These are phyloP conservation scores for Pollenia griseotomentosa DNA, from an alignment of 2,888 invertebrate genomes.

Conservation along the genomic window DNA sequence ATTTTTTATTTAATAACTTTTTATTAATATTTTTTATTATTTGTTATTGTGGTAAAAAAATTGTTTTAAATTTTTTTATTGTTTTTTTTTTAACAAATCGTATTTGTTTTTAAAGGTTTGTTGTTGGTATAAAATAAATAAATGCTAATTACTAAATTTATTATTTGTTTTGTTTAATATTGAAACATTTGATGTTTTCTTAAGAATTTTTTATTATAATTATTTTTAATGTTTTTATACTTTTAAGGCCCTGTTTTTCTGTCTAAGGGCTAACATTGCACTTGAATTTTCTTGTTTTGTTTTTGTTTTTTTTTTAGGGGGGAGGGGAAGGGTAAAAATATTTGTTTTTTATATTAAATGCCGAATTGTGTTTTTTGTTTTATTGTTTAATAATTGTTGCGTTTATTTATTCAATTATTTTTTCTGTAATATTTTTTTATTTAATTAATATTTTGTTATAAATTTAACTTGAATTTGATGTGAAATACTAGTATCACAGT, in stretches of 20 bases:
- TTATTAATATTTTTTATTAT: slow-evolving; percentile 43
- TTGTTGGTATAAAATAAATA: slow-evolving; percentile 69
- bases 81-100: slow-evolving; percentile 60
- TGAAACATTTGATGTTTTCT: slow-evolving; percentile 72
- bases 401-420: slow-evolving; percentile 57
- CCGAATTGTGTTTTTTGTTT: slow-evolving; percentile 59
- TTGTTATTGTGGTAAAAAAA: slow-evolving; percentile 48
- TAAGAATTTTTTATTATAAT: slow-evolving; percentile 54
- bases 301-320: slow-evolving; percentile 41
- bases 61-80: slow-evolving; percentile 14
- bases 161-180: slow-evolving; percentile 57
- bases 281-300: slow-evolving; percentile 37
- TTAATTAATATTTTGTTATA: slow-evolving; percentile 59
- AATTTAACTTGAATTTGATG: slow-evolving; percentile 71
- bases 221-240: slow-evolving; percentile 49
- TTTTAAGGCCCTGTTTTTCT: slow-evolving; percentile 62
- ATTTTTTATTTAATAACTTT: slow-evolving; percentile 33
- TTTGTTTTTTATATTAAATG: slow-evolving; percentile 52
- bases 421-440: slow-evolving; percentile 41
- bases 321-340: slow-evolving; percentile 45
- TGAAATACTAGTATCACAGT: slow-evolving; percentile 77
- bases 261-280: slow-evolving; percentile 68
- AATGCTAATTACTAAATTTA: slow-evolving; percentile 65
- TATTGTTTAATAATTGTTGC: slow-evolving; percentile 57
- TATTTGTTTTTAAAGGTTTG: slow-evolving; percentile 61